Evolutionary conservation across 2,113 vertebrate genomes (phyloP), one percentile per base, ranked within the genome.

Genomic region (Dicrurus megarhynchus): DNA sequence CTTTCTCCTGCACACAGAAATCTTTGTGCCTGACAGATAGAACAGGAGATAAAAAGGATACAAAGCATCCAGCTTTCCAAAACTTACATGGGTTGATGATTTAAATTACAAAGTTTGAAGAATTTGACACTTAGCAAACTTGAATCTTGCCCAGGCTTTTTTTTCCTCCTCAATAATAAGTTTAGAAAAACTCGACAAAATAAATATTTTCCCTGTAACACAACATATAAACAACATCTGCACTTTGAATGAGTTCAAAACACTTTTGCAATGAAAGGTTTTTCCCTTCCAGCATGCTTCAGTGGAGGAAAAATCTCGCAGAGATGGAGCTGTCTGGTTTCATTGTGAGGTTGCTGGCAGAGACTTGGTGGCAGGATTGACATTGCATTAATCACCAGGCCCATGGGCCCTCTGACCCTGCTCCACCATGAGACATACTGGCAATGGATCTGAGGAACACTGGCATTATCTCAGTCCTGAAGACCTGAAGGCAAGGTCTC

Each of bases 1-100:
- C 57, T 89, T 91, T 87, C 76, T 49, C 49, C 0, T 0, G 41
- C 59, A 63, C 33, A 67, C 27, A 90, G 55, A 96, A 92, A 95
- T 64, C 79, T 90, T 77, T 94, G 73, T 70, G 89, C 70, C 74
- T 89, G 69, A 84, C 83, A 93, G 82, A 94, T 53, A 91, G 79
- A 96, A 80, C 30, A 85, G 49, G 46, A 94, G 87, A 96, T 89
- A 57, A 95, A 94, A 95, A 91, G 57, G 37, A 79, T 76, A 94
- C n/a, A 92, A 90, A 94, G 83, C 57, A 87, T 90, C 57, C 92
- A 82, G 86, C 32, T 92, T 92, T 94, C 61, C 81, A 90, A 87
- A 79, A 73, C 4, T 3, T 90, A 68, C 1, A 52, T 84, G 49
- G 60, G 23, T 60, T 82, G 64, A 75, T 92, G 76, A 93, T 76